These are phyloP conservation scores for Ephialtes manifestator DNA, from an alignment of 2,888 invertebrate genomes.

Conservation along the genomic window DNA sequence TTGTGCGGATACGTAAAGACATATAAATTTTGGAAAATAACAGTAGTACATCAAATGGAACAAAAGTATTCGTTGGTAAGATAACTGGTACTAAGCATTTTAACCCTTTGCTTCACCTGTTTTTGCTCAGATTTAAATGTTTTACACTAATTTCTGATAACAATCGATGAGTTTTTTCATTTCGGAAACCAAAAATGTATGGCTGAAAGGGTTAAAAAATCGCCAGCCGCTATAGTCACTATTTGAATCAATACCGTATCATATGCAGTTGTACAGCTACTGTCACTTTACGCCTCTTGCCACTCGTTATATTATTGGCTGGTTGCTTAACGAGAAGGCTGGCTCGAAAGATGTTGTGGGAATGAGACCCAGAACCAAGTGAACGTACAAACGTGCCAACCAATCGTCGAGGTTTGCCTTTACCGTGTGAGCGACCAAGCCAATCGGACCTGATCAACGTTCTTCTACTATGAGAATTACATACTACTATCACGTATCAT, in stretches of 20 bases:
- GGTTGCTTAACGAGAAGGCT: conserved; percentile 67
- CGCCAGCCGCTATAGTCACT: not conserved
- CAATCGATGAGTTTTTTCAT: too few species aligned
- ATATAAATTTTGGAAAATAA: too few species aligned
- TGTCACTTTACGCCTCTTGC: conserved; percentile 55
- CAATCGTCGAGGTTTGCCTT: conserved; percentile 56
- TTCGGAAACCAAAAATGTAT: too few species aligned
- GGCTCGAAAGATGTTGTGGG: conserved; percentile 61
- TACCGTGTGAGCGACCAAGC: conserved; percentile 33
- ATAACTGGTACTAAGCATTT: not conserved
- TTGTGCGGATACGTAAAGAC: too few species aligned
- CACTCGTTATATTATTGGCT: conserved; percentile 66
- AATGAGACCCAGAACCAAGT: conserved; percentile 60
- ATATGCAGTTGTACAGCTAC: conserved; percentile 18
- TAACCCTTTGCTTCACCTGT: too few species aligned
- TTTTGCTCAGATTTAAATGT: too few species aligned
- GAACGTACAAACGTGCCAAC: conserved; percentile 65
- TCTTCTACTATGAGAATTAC: conserved; percentile 17
- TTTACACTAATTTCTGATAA: too few species aligned
- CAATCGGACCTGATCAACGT: conserved; percentile 44
- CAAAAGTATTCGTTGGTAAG: not conserved
- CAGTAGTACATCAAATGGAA: not conserved
- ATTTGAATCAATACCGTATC: conserved; percentile 6
- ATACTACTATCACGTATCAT: not conserved
- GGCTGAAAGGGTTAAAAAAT: not conserved